Percentiles rank a stretch among this genome's conserved stretches.
Conservation (phyloP, 2,888 invertebrate species). For the Drosophila fungiperda region DNA sequence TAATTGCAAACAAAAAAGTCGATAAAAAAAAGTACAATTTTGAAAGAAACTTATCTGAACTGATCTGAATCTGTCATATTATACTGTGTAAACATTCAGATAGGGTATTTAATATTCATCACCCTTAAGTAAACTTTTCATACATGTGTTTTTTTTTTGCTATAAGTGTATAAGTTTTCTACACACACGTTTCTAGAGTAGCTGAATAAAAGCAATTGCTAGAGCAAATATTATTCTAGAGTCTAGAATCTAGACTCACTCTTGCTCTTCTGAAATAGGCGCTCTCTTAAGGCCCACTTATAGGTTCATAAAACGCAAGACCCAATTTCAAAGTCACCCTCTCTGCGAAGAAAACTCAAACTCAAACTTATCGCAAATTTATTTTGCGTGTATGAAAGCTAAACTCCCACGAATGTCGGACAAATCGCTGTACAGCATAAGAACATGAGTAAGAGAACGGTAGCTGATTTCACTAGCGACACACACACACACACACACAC, state of each 20-base stretch:
- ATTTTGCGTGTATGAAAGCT: conserved; percentile 52
- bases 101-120: not conserved
- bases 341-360: not conserved
- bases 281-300: conserved; percentile 38
- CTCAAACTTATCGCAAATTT: conserved; percentile 49
- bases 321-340: conserved; percentile 38
- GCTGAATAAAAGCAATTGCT: not conserved
- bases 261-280: conserved; percentile 21
- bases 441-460: conserved; percentile 31
- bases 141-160: too few species aligned
- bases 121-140: not conserved
- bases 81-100: not conserved
- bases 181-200: not conserved
- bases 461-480: conserved; percentile 30
- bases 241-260: conserved; percentile 10
- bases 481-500: conserved; percentile 14
- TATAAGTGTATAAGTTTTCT: too few species aligned
- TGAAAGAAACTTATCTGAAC: not conserved
- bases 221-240: not conserved
- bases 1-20: not conserved
- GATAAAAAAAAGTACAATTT: not conserved
- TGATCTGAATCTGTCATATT: not conserved
- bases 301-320: conserved; percentile 39
- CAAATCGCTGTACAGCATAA: conserved; percentile 39
- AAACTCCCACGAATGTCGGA: conserved; percentile 53